Percentiles rank a stretch among this genome's conserved stretches.
Conservation (phyloP, 30 jellyfish, hydroid and myxozoan species). For the Turritopsis rubra region DNA sequence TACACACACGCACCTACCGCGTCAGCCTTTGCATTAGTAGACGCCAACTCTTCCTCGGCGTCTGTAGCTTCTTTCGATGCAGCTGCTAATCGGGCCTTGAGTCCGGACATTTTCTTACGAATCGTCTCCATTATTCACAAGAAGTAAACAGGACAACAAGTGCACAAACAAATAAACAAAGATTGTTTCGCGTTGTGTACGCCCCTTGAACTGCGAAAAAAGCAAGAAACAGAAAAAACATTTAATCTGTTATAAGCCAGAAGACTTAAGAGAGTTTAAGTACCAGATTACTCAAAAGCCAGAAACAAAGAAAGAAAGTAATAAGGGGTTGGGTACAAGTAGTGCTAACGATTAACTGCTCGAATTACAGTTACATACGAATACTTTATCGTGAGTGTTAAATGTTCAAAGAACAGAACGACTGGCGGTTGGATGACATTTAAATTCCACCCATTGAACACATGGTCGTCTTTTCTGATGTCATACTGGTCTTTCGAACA, state of each 20-base stretch:
- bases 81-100: conserved; percentile 49
- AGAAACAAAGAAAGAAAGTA: not conserved
- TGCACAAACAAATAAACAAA: not conserved
- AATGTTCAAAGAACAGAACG: no score
- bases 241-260: not conserved
- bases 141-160: not conserved
- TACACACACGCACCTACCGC: conserved; percentile 70
- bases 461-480: no score
- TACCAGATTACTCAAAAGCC: not conserved
- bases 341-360: no score
- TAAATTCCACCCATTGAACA: no score
- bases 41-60: conserved; percentile 77
- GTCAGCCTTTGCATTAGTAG: conserved; percentile 71
- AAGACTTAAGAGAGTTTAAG: not conserved
- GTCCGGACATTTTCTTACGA: conserved; percentile 58
- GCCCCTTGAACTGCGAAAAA: not conserved
- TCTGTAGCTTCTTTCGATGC: conserved; percentile 60
- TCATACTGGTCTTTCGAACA: no score
- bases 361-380: no score
- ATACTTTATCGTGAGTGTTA: no score
- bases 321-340: not conserved
- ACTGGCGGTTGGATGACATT: no score
- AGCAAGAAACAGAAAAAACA: not conserved
- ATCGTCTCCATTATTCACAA: conserved; percentile 55
- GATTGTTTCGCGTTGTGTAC: not conserved